Percentiles rank a stretch among this genome's conserved stretches.
These are phyloP conservation scores for Drosophila arizonae DNA, from an alignment of 1,140 invertebrate species.

Conservation along the genomic window DNA sequence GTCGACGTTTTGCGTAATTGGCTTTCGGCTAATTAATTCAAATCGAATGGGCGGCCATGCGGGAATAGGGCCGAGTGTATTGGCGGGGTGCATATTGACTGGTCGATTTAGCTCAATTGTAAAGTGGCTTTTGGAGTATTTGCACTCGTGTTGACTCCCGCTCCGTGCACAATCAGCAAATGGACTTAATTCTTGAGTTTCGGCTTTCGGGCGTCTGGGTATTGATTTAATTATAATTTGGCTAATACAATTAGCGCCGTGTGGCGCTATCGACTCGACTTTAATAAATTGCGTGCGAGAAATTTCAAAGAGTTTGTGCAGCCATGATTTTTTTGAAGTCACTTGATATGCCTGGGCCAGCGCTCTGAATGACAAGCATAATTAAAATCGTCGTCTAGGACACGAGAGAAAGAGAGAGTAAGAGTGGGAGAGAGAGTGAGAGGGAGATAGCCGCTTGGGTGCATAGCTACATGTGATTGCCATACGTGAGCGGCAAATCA, in stretches of 20 bases:
- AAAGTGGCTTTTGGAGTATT: slow-evolving; percentile 37
- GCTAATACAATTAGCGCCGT: slow-evolving; percentile 70
- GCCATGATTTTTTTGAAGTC: slow-evolving; percentile 50
- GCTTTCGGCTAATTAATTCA: slow-evolving; percentile 80
- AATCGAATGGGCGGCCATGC: slow-evolving; percentile 44
- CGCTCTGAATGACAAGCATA: slow-evolving; percentile 52
- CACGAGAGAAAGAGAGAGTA: background rate
- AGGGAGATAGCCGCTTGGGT: background rate
- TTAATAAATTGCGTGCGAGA: slow-evolving; percentile 52
- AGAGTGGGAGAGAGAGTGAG: no score
- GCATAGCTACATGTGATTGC: slow-evolving; percentile 17
- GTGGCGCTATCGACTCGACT: slow-evolving; percentile 37
- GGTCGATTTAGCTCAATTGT: slow-evolving; percentile 20
- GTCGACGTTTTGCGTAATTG: slow-evolving; percentile 75
- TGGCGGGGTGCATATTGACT: background rate
- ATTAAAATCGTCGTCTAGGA: slow-evolving; percentile 52
- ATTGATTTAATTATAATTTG: slow-evolving; percentile 75
- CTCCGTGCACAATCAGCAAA: slow-evolving; percentile 48
- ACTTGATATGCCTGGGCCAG: slow-evolving; percentile 48
- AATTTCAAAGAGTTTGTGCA: slow-evolving; percentile 48
- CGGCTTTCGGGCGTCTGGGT: slow-evolving; percentile 16
- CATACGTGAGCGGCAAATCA: slow-evolving; percentile 46
- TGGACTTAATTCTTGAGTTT: slow-evolving; percentile 28
- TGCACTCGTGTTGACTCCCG: slow-evolving; percentile 14
- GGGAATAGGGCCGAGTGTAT: slow-evolving; percentile 1